Base-by-base conservation (phyloP, 2,888 invertebrate species). In the Eugnorisma glareosa region DNA sequence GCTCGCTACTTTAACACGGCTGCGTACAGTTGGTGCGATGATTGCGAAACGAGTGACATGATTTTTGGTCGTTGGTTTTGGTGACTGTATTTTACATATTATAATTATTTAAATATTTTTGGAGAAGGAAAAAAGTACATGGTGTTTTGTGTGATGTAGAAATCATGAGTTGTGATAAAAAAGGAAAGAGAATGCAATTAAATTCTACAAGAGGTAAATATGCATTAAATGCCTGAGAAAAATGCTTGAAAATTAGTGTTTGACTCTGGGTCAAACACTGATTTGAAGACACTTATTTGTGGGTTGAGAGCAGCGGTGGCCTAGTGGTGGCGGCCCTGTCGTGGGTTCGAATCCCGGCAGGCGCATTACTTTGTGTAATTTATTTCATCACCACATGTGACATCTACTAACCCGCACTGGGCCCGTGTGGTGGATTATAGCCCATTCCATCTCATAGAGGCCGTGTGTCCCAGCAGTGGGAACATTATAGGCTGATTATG, bases 1-100 rank as follows among this genome's bases (percentile, higher is more conserved):
- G 91, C 84, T 85, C 77, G 81, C 85, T 89, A 89, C 89, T 90
- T 90, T 90, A 85, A 89, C 83, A 79, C 73, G 84, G 85, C 82
- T 68, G 83, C 75, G 81, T 72, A 77, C 81, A 80, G 81, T 88
- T 79, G 75, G 71, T 24, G 68, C n/a, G 79, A 83, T 82, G 82
- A 88, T 88, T 88, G 85, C 73, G 69, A 88, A 85, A 86, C 28
- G 66, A 88, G 81, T 86, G 87, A 82, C 57, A 73, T 73, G 75
- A 82, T 79, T 81, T 81, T 84, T 77, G 54, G 76, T 51, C 64
- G 75, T 76, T 66, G 40, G 57, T 67, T 64, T 79, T 69, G 67
- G 28, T 28, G 24, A 51, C 48, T 73, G 51, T 61, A 15, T 81
- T 74, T 82, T 73, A 64, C 18, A 63, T 64, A 59, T 64, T 51